A percentile compares a stretch with the other conserved stretches of the same genome.
Conservation (phyloP, 2,888 invertebrate genomes). For the Pasiphila rectangulata region DNA sequence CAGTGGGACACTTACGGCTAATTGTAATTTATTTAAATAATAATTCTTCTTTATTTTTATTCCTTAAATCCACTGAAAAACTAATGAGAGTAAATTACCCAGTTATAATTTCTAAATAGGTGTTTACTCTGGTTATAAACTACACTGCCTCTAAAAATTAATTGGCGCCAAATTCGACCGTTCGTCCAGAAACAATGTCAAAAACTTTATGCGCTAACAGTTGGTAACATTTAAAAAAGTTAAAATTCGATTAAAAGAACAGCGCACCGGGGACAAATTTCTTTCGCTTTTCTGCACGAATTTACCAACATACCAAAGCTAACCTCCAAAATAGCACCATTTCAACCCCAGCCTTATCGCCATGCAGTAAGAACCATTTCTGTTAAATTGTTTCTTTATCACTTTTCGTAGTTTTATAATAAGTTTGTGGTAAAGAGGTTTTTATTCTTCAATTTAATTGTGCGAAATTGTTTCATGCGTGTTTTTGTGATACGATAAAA, state of each 20-base stretch:
- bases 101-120: not conserved
- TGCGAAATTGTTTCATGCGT: conserved; percentile 70
- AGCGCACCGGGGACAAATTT: conserved; percentile 67
- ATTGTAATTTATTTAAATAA: too few species aligned
- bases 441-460: conserved; percentile 70
- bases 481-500: conserved; percentile 47
- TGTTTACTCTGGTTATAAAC: conserved; percentile 4
- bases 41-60: too few species aligned
- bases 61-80: too few species aligned
- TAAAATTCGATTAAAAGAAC: conserved; percentile 40
- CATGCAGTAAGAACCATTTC: conserved; percentile 7
- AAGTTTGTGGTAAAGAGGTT: conserved; percentile 48
- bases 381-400: not conserved
- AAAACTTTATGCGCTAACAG: conserved; percentile 68
- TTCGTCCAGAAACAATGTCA: conserved; percentile 67
- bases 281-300: conserved; percentile 66
- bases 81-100: too few species aligned
- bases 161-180: conserved; percentile 69
- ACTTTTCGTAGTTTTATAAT: conserved; percentile 13
- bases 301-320: conserved; percentile 26
- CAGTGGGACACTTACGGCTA: too few species aligned
- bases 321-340: not conserved
- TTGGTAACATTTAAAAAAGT: conserved; percentile 50
- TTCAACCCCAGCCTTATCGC: not conserved
- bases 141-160: conserved; percentile 55